Evolutionary conservation across 2,888 invertebrate species (phyloP), one percentile per base, ranked within the genome.

Genomic region (Drosophila sordidapex): DNA sequence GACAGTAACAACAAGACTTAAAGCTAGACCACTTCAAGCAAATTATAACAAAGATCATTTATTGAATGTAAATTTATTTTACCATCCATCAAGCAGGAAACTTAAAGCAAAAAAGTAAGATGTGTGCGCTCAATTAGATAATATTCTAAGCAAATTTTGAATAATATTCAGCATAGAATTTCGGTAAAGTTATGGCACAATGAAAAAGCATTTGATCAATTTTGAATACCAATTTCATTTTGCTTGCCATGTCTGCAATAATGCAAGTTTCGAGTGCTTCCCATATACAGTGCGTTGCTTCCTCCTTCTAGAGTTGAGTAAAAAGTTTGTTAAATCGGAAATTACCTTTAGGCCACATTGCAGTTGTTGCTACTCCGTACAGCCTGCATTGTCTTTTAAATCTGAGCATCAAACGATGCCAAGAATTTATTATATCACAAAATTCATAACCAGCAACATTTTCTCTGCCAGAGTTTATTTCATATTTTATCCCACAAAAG

Each of bases 391-490:
- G 59, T 51, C 60, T 69, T 31, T 43, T 52, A 57, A 53, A 74
- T 54, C 58, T 65, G 49, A 25, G 38, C 43, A 29, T 35, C 40
- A 61, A 60, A 40, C 49, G 49, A 21, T 73, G 64, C 21, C 46
- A 76, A 52, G 46, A 43, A 76, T 76, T 80, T 65, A 70, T 61
- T 18, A 53, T 57, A 53, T 38, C 31, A 53, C 56, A 57, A 66
- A 57, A 38, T 76, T 70, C 61, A 71, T 54, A 54, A 8, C 46
- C 58, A 52, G 36, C 18, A 40, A 70, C 40, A 70, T 76, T 62
- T 49, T 33, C n/a, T 38, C 35, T 59, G 60, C 29, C 46, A 51
- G 18, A 53, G 35, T 54, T 57, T 74, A 11, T 59, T 43, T 56
- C 15, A 6, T 25, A 29, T 35, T 27, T 38, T 25, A 31, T 40